These are phyloP conservation scores for Anguilla japonica DNA, from an alignment of 2,113 vertebrate genomes.

Conservation along the genomic window DNA sequence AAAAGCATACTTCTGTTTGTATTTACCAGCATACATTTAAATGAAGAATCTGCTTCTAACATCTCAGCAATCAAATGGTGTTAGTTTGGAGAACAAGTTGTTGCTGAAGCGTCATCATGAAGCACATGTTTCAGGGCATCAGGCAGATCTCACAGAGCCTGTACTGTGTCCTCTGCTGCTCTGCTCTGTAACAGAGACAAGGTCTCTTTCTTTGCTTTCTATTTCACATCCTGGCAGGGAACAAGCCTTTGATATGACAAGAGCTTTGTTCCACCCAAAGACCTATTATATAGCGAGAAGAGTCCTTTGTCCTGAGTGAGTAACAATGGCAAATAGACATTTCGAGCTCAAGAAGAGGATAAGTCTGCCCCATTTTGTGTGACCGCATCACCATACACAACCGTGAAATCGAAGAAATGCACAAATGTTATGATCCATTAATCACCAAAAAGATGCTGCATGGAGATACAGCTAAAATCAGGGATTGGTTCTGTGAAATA, in stretches of 20 bases:
- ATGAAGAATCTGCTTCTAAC: no score
- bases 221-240: constrained; percentile 60
- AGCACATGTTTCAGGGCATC: no score
- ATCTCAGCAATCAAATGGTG: neutral
- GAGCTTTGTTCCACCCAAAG: constrained; percentile 63
- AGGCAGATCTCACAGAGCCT: neutral
- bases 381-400: neutral
- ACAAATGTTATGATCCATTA: neutral
- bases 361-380: neutral
- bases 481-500: neutral
- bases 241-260: constrained; percentile 61
- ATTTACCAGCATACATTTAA: neutral
- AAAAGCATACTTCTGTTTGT: neutral
- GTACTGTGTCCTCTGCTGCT: constrained; percentile 46
- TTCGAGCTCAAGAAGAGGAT: constrained; percentile 4
- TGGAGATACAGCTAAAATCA: neutral
- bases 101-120: neutral
- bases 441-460: neutral
- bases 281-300: constrained; percentile 54
- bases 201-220: constrained; percentile 57
- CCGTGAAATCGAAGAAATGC: neutral
- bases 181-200: constrained; percentile 52
- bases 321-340: constrained; percentile 55
- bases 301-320: constrained; percentile 65
- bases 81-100: neutral